Percentiles rank a stretch among this genome's conserved stretches.
phyloP scores from a whole-genome alignment of 2,113 vertebrate species.

The Nicator chloris region DNA sequence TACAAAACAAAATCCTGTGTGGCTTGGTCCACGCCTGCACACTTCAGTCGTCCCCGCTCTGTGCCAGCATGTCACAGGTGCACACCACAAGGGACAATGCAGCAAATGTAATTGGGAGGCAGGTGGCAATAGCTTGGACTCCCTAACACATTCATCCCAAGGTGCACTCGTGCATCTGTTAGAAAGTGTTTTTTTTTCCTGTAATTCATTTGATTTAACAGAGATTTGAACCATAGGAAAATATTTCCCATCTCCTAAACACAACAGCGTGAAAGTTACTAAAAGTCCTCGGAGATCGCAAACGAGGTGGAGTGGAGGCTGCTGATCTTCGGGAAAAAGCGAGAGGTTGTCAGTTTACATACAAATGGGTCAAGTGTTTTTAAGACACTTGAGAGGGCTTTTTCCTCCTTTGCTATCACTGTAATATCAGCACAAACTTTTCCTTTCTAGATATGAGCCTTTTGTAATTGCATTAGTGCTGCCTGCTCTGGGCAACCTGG shows the following conservation, averaged over 20 bases:
- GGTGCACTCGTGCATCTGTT: slow-evolving; percentile 53
- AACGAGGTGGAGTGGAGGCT: not conserved
- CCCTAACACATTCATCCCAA: slow-evolving; percentile 43
- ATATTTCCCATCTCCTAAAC: not conserved
- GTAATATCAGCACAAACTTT: slow-evolving; percentile 2
- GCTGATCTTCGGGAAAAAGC: not conserved
- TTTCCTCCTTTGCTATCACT: not conserved
- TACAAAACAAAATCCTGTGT: slow-evolving; percentile 2
- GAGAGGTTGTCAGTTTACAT: not conserved
- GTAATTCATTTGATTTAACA: not conserved
- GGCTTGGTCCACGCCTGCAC: not conserved
- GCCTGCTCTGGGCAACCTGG: rapidly evolving
- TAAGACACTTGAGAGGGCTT: not conserved
- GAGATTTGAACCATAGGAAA: not conserved
- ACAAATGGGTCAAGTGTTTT: slow-evolving; percentile 17
- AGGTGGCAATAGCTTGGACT: slow-evolving; percentile 53
- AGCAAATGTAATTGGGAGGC: slow-evolving; percentile 66
- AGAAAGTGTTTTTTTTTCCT: not conserved
- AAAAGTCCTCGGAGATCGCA: rapidly evolving
- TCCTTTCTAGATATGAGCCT: not conserved
- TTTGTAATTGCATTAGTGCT: not conserved
- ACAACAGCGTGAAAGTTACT: not conserved
- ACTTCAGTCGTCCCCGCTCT: not conserved
- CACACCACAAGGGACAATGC: slow-evolving; percentile 57
- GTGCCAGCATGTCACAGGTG: slow-evolving; percentile 66